Percentiles rank a stretch among this genome's conserved stretches.
These are phyloP conservation scores for Epirrhoe alternata DNA, from an alignment of 2,888 invertebrate genomes.

Conservation along the genomic window DNA sequence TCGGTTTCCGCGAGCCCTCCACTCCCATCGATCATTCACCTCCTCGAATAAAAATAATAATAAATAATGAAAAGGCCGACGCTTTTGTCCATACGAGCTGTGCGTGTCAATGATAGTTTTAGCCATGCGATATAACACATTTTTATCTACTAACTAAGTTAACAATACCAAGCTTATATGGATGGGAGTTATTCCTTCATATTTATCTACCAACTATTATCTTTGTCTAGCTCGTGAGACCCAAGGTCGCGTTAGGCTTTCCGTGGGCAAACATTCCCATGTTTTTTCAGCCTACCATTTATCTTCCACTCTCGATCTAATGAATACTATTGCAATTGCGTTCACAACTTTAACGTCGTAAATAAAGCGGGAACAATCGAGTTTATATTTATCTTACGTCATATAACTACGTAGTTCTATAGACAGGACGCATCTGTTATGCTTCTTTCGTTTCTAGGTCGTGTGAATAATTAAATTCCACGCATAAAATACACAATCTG, in stretches of 20 bases:
- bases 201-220: constrained; percentile 37
- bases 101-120: constrained; percentile 75
- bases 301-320: constrained; percentile 30
- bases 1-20: constrained; percentile 73
- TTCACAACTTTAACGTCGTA: constrained; percentile 25
- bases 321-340: constrained; percentile 30
- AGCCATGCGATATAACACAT: constrained; percentile 44
- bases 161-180: constrained; percentile 41
- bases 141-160: constrained; percentile 55
- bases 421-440: constrained; percentile 26
- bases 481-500: constrained; percentile 18
- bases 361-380: constrained; percentile 26
- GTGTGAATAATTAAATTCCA: constrained; percentile 26
- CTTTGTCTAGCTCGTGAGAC: constrained; percentile 48
- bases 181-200: constrained; percentile 18
- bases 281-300: constrained; percentile 38
- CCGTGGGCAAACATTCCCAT: constrained; percentile 38
- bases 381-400: constrained; percentile 27
- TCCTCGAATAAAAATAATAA: constrained; percentile 82
- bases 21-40: constrained; percentile 78
- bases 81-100: constrained; percentile 75
- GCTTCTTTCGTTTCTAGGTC: constrained; percentile 27
- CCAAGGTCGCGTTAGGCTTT: constrained; percentile 47
- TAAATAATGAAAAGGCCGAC: constrained; percentile 70
- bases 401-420: constrained; percentile 17